Conservation (phyloP, 1,140 invertebrate species). For the Odontomachus brunneus region DNA sequence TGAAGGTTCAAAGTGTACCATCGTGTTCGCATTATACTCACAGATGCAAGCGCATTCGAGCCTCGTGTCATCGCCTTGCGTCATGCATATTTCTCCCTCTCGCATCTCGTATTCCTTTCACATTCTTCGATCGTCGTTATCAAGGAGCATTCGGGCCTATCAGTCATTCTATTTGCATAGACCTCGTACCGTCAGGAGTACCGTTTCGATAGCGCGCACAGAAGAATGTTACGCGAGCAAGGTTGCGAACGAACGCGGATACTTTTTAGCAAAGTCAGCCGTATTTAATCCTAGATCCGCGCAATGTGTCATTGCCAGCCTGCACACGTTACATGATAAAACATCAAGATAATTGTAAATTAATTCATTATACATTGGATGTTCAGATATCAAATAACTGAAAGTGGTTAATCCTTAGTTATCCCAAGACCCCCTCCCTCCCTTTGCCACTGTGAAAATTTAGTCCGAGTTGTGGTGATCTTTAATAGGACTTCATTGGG, state of each 20-base stretch:
- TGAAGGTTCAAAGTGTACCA: conserved; percentile 19
- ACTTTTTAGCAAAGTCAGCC: background rate
- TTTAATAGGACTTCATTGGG: no score
- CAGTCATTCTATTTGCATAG: conserved; percentile 41
- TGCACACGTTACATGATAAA: no score
- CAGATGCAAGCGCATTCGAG: conserved; percentile 30
- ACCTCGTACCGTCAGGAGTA: conserved; percentile 9
- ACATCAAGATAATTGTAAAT: no score
- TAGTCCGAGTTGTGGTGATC: no score
- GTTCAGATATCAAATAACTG: no score
- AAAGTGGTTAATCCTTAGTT: no score
- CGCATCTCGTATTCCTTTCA: conserved; percentile 48
- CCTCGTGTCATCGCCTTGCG: background rate
- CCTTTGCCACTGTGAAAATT: no score
- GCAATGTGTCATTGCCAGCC: no score
- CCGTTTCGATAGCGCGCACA: background rate
- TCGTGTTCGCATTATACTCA: conserved; percentile 30
- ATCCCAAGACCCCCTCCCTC: no score
- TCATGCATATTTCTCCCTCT: conserved; percentile 43
- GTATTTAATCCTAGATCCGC: no score
- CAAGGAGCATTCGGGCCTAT: conserved; percentile 15
- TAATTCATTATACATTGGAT: no score
- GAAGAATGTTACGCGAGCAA: background rate
- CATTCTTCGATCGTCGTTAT: conserved; percentile 28
- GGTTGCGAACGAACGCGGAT: background rate